Base-by-base conservation (phyloP, 2,113 vertebrate species). In the Megaleporinus macrocephalus region DNA sequence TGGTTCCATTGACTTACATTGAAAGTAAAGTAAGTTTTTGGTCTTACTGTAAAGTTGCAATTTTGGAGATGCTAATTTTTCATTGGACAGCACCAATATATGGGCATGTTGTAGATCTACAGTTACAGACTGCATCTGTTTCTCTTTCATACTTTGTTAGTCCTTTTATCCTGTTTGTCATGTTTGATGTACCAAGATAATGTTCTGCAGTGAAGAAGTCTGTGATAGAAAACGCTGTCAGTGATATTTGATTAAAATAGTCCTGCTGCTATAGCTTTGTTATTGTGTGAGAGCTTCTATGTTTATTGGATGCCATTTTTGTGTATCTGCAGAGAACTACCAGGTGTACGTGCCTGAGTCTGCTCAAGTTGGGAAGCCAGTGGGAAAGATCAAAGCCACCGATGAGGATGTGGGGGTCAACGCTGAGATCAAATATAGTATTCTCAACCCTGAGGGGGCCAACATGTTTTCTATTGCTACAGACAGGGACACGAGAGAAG, bases 341-440 rank as follows among this genome's bases (percentile, higher is more conserved):
- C 96, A 99, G 30, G 92, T 98, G 0, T 99, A 97, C 85, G 98
- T 99, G 86, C 96, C 96, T 15, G 98, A 99, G 87, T 98, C 97
- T 0, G 96, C 97, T 71, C 94, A 97, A 93, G 96, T 98, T 71
- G 97, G 97, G 29, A 97, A 97, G 76, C 94, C 97, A 16, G 97
- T 99, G 53, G 98, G 98, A 51, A 98, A 98, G 92, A 98, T 99
- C 87, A 98, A 98, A 89, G 98, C 98, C 79, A 96, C 94, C 4
- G 98, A 99, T 81, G 96, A 97, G 51, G 98, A 99, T 85, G 94
- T 95, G 0, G 98, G 98, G 29, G 81, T 95, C 79, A 99, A 99
- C 70, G 97, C 97, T 16, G 97, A 99, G 65, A 98, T 98, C 92
- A 97, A 95, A 78, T 99, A 99, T 86, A 97, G 95, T 81, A 97